Percentiles rank a stretch among this genome's conserved stretches.
These are phyloP conservation scores for Tachycineta bicolor DNA, from an alignment of 2,113 vertebrate genomes.

Conservation along the genomic window DNA sequence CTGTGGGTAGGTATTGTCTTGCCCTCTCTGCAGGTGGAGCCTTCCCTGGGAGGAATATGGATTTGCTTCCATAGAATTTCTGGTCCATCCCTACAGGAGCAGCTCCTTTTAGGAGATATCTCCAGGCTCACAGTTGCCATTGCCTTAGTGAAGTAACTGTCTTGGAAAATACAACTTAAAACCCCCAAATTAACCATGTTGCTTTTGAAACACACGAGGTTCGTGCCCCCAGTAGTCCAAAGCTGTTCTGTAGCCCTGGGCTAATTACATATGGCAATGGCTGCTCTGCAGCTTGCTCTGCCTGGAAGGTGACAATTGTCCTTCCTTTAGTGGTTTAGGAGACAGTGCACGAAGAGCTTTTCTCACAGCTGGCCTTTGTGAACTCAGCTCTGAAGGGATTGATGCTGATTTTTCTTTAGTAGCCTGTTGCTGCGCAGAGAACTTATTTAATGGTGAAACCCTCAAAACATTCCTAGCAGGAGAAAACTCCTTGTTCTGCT, in stretches of 20 bases:
- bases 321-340: background rate
- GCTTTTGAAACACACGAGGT: background rate
- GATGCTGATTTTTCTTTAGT: background rate
- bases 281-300: background rate
- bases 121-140: fast-evolving
- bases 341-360: fast-evolving
- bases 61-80: background rate
- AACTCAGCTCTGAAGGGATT: background rate
- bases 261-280: background rate
- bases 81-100: background rate
- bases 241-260: background rate
- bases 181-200: fast-evolving
- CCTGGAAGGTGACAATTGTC: background rate
- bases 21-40: background rate
- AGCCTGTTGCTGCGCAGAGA: background rate
- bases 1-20: background rate
- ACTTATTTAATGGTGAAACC: background rate
- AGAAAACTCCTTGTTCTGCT: background rate
- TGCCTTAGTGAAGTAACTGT: background rate
- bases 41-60: background rate
- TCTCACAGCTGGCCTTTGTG: background rate
- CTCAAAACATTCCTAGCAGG: fast-evolving
- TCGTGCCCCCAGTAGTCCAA: background rate
- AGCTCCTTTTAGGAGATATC: background rate
- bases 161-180: background rate